A percentile compares a stretch with the other conserved stretches of the same genome.
Conservation (phyloP, 2,113 vertebrate species). For the Bothrops jararaca region DNA sequence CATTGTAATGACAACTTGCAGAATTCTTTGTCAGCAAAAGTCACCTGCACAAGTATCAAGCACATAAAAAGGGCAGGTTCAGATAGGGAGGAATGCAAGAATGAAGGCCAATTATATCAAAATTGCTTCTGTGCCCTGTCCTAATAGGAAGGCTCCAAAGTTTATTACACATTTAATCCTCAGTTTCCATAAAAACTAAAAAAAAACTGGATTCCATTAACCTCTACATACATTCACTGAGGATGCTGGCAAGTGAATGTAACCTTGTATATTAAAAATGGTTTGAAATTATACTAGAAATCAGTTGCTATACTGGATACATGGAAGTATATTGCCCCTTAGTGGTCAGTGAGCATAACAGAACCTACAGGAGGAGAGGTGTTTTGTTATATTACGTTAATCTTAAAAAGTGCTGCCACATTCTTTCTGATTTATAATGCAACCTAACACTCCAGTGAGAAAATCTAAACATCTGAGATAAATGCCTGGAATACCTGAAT, state of each 20-base stretch:
- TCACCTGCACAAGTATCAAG: background rate
- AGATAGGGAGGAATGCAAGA: background rate
- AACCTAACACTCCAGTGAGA: background rate
- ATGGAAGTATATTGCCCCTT: constrained; percentile 65
- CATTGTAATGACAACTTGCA: background rate
- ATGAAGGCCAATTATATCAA: background rate
- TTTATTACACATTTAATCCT: background rate
- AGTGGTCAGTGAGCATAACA: constrained; percentile 37
- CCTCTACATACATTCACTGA: background rate
- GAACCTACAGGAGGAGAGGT: background rate
- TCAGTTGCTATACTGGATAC: background rate
- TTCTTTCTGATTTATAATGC: background rate
- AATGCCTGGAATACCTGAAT: background rate
- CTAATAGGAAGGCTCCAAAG: background rate
- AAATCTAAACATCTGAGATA: background rate
- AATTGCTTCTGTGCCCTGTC: background rate
- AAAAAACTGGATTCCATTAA: background rate
- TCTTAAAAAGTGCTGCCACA: background rate
- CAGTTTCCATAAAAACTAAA: background rate
- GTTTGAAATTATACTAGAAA: background rate
- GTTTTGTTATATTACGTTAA: background rate
- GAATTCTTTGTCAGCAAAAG: background rate
- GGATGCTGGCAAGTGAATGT: background rate
- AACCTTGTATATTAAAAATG: background rate
- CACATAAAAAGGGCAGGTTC: background rate